A percentile compares a stretch with the other conserved stretches of the same genome.
Evolutionary conservation across 2,797 vertebrate species (phyloP).

Genomic region (Gadopsis bispinosus): DNA sequence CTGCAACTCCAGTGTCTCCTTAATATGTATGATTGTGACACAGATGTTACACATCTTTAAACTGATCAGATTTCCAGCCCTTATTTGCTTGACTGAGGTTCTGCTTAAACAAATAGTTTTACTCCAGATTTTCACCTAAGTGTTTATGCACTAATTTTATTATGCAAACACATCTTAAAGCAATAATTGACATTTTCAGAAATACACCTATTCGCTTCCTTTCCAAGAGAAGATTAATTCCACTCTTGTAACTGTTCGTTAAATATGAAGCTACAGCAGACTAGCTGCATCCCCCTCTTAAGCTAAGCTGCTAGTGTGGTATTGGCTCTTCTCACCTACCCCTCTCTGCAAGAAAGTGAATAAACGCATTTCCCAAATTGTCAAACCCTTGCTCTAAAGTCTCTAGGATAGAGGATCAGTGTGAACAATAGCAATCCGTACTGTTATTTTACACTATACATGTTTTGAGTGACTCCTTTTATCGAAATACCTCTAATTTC

Average conservation of each 20-base stretch:
- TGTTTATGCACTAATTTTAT: neutral
- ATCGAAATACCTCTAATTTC: slow-evolving; percentile 24
- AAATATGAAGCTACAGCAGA: neutral
- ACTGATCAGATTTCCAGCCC: neutral
- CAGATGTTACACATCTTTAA: slow-evolving; percentile 13
- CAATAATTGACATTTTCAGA: slow-evolving; percentile 16
- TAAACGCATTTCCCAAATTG: neutral
- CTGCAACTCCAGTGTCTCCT: neutral
- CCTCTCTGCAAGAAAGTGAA: neutral
- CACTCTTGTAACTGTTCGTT: neutral
- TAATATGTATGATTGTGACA: neutral
- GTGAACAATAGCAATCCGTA: neutral
- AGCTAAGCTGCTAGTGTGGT: neutral
- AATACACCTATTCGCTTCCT: neutral
- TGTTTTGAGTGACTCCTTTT: slow-evolving; percentile 1
- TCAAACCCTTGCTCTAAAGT: slow-evolving; percentile 4
- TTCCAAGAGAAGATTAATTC: neutral
- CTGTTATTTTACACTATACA: slow-evolving; percentile 34
- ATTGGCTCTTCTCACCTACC: neutral
- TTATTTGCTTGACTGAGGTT: neutral
- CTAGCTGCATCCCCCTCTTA: neutral
- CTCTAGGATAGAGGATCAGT: neutral
- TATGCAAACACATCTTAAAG: slow-evolving; percentile 9
- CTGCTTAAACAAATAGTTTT: neutral
- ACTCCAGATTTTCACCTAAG: neutral